Base-by-base conservation (phyloP, 2,888 invertebrate species). In the Balanococcus diminutus region DNA sequence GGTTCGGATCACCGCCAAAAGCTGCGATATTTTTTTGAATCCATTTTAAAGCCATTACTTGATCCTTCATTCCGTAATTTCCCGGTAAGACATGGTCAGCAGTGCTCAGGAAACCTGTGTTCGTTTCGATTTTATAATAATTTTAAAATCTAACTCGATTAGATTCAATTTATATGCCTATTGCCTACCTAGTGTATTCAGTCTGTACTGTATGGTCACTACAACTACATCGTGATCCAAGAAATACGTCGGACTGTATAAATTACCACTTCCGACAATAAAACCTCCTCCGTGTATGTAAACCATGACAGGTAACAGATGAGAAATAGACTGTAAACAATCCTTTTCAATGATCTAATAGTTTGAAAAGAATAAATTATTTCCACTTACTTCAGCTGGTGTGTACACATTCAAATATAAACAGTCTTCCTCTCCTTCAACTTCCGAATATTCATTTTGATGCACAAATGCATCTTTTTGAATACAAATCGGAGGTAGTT, bases 21-120 rank as follows among this genome's bases (percentile, higher is more conserved):
- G 46, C 25, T 8, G 16, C 67, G 11, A 87, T 79, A 39, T 87
- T 87, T 51, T 87, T 83, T n/a, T 42, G 84, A 0, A 87, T 81
- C 87, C 87, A 87, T 28, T 67, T 82, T 19, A 87, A 75, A 31
- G 87, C 87, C 31, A 61, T 14, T 1, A 79, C 87, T 79, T 87
- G 87, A 61, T 87, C 87, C 61, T 87, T 87, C 75, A 87, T 83
- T 9, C 84, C 86, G 22, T 86, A 81, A 56, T 87, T 87, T 6
- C 87, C 87, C 0, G 87, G 87, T 56, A 86, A 56, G 6, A 84
- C 75, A 14, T 86, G 81, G 28, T 87, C 87, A 51, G 82, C 87
- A 16, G 86, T 36, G 39, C 87, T 87, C 28, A 87, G 36, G 22
- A 86, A 86, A 16, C 87, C 87, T 82, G 19, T 8, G 22, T 1